Evolutionary conservation across 2,888 invertebrate genomes (phyloP).

Genomic region (Steinernema scapterisci): DNA sequence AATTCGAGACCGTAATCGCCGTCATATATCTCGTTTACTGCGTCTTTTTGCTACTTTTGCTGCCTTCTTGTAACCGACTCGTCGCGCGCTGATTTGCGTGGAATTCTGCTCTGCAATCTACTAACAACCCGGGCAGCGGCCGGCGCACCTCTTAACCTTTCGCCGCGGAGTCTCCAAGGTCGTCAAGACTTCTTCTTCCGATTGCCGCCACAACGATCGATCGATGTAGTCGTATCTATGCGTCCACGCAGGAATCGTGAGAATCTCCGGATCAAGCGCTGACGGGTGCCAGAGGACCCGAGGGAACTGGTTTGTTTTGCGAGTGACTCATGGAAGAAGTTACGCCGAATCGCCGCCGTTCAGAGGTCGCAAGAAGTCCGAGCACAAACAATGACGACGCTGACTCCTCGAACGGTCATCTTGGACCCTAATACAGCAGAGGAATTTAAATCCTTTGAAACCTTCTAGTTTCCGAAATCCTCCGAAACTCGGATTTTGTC

Average conservation of each 20-base stretch:
- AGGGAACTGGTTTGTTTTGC: neutral
- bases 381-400: neutral
- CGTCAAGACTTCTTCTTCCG: neutral
- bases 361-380: slow-evolving; percentile 1
- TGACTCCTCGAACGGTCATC: neutral
- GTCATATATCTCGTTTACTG: too few species aligned
- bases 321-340: slow-evolving; percentile 6
- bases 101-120: slow-evolving; percentile 16
- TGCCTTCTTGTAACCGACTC: neutral
- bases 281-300: slow-evolving; percentile 6
- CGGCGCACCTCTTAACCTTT: slow-evolving; percentile 18
- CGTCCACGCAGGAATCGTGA: neutral
- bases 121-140: slow-evolving; percentile 22
- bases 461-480: too few species aligned
- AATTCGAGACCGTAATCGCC: too few species aligned
- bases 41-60: neutral
- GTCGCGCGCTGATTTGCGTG: slow-evolving; percentile 15
- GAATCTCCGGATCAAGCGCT: neutral
- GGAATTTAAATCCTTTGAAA: too few species aligned
- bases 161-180: slow-evolving; percentile 15
- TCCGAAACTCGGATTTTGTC: too few species aligned
- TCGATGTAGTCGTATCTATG: neutral
- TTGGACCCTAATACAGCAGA: neutral
- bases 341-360: slow-evolving; percentile 14
- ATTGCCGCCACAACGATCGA: neutral